Percentiles rank a stretch among this genome's conserved stretches.
These are phyloP conservation scores for Ophion obscuratus DNA, from an alignment of 2,888 invertebrate species.

Conservation along the genomic window DNA sequence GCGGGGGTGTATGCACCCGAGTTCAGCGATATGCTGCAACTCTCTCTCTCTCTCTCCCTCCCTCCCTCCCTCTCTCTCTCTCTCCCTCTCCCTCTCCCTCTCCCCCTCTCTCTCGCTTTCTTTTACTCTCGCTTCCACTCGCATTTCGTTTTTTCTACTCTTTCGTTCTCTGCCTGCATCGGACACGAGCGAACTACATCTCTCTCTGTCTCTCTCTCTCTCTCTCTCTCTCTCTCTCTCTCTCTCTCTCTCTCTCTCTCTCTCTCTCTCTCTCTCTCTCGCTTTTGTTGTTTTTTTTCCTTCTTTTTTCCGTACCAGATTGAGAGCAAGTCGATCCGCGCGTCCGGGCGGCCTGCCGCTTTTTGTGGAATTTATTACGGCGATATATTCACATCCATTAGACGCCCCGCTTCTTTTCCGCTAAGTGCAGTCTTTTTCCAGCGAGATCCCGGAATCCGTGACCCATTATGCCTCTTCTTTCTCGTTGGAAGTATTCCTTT, in stretches of 20 bases:
- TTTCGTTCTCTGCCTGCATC: conserved; percentile 16
- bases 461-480: conserved; percentile 45
- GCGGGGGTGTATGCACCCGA: conserved; percentile 29
- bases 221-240: conserved; percentile 38
- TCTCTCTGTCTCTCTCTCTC: conserved; percentile 40
- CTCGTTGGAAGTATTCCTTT: conserved; percentile 27
- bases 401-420: conserved; percentile 79
- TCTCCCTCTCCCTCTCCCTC: conserved; percentile 66
- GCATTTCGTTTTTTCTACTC: conserved; percentile 52
- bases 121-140: conserved; percentile 62
- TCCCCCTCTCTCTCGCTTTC: conserved; percentile 64
- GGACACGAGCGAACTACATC: conserved; percentile 12
- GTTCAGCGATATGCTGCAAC: conserved; percentile 54
- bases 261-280: conserved; percentile 12
- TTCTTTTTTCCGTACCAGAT: conserved; percentile 7
- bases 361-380: conserved; percentile 83
- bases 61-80: conserved; percentile 64
- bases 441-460: conserved; percentile 70
- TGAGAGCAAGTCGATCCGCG: conserved; percentile 49
- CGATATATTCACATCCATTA: conserved; percentile 84
- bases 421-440: conserved; percentile 73
- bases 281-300: conserved; percentile 13
- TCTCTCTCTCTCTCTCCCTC: conserved; percentile 62
- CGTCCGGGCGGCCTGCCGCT: conserved; percentile 69
- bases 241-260: conserved; percentile 48